Evolutionary conservation across 2,113 vertebrate species (phyloP), one percentile per base, ranked within the genome.

Genomic region (Alethe castanea): DNA sequence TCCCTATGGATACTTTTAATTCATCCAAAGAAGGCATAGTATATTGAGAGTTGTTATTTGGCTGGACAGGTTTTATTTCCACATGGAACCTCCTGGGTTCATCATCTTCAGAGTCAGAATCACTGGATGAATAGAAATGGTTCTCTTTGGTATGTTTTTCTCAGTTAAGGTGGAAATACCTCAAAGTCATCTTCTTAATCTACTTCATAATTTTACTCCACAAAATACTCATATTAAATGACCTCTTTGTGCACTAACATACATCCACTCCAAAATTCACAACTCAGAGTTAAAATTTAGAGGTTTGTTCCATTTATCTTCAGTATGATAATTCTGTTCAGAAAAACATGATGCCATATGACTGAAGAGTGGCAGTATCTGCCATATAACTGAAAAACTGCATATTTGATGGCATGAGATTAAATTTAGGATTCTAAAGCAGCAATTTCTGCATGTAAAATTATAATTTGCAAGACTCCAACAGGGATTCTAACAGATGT

Each of bases 141-240:
- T 99, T 99, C 92, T 99, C 98, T 99, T 99, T 99, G 99, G 98
- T 98, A 99, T 99, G 99, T 99, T 97, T 97, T 88, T 81, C 80
- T 80, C 24, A 88, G 98, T 99, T 98, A 99, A 99, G 98, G 98
- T 96, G 83, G 65, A 86, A 59, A 78, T 42, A 81, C 19, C 74
- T 82, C 45, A 83, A 77, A 71, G 66, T 71, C 18, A 93, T 29
- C 67, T 56, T 20, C 15, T 83, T 54, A 88, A 92, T 52, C 40
- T 47, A 15, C 57, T 91, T 83, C 54, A 60, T 38, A 92, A 45
- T 79, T 67, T 88, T 3, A 1, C 10, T 69, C 29, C 33, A 61
- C 6, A 62, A 81, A 81, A 62, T 23, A 22, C 9, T 73, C 8
- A 25, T 29, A 78, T 48, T 56, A 81, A 48, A 31, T 61, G 61